Conservation (phyloP, 2,888 invertebrate species). For the Tridacna crocea region DNA sequence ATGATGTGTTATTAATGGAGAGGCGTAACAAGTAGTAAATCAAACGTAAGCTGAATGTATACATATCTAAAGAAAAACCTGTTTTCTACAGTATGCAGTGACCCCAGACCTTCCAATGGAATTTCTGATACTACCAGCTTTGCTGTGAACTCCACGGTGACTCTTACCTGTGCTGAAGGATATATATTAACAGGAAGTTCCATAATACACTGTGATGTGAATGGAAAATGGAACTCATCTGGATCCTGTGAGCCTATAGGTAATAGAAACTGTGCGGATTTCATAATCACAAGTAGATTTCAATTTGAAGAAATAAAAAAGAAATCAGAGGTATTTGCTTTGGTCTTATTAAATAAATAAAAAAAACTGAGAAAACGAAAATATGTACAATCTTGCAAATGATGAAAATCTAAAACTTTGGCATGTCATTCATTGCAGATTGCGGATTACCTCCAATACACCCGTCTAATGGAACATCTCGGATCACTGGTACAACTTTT, state of each 20-base stretch:
- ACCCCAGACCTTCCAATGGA: conserved; percentile 4
- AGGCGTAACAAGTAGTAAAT: no score
- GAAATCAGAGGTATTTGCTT: no score
- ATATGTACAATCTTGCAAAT: neutral
- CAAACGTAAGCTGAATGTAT: no score
- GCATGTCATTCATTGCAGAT: neutral
- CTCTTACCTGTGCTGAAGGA: neutral
- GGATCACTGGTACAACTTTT: conserved; percentile 5
- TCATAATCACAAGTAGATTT: no score
- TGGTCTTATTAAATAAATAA: neutral
- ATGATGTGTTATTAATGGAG: no score
- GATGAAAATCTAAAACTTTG: neutral
- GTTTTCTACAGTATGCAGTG: neutral
- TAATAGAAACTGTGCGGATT: no score
- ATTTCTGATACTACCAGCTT: neutral
- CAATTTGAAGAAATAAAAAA: no score
- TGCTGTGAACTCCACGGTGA: neutral
- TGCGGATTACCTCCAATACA: neutral
- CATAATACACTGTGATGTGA: neutral
- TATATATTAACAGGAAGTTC: neutral
- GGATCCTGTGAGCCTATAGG: neutral
- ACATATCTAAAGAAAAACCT: no score
- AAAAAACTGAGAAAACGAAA: neutral
- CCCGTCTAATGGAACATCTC: neutral
- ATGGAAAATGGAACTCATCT: conserved; percentile 8